Percentiles rank a stretch among this genome's conserved stretches.
phyloP scores from a whole-genome alignment of 1,140 invertebrate genomes.

The Epicauta chinensis region DNA sequence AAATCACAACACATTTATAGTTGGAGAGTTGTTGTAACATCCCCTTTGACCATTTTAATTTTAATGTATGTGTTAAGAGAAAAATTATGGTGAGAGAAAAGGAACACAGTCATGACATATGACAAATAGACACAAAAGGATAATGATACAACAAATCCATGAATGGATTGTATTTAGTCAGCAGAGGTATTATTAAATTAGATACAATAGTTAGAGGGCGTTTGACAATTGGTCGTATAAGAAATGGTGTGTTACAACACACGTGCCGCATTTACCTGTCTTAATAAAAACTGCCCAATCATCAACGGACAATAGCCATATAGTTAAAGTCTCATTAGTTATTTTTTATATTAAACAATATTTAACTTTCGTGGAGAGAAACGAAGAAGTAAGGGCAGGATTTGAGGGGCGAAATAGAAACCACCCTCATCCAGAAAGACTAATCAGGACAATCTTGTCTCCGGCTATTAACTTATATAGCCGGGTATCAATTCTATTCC shows the following conservation, averaged over 20 bases:
- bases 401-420: no score
- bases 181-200: constrained; percentile 36
- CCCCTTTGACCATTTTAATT: not conserved
- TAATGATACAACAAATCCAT: constrained; percentile 33
- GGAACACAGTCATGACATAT: constrained; percentile 16
- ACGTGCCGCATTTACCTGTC: constrained; percentile 27
- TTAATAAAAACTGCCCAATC: not conserved
- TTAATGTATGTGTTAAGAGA: not conserved
- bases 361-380: no score
- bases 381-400: no score
- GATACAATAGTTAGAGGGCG: constrained; percentile 34
- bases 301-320: no score
- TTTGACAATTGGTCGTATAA: constrained; percentile 22
- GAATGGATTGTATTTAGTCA: constrained; percentile 36
- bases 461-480: constrained; percentile 41
- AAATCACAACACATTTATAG: no score
- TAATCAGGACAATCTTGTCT: constrained; percentile 40
- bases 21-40: no score
- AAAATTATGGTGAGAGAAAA: constrained; percentile 5
- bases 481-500: constrained; percentile 36
- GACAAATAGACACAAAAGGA: constrained; percentile 29
- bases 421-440: constrained; percentile 12
- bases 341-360: no score
- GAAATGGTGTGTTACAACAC: constrained; percentile 7
- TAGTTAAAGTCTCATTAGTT: no score